Base-by-base conservation (phyloP, 2,888 invertebrate species). In the Harmothoe impar region DNA sequence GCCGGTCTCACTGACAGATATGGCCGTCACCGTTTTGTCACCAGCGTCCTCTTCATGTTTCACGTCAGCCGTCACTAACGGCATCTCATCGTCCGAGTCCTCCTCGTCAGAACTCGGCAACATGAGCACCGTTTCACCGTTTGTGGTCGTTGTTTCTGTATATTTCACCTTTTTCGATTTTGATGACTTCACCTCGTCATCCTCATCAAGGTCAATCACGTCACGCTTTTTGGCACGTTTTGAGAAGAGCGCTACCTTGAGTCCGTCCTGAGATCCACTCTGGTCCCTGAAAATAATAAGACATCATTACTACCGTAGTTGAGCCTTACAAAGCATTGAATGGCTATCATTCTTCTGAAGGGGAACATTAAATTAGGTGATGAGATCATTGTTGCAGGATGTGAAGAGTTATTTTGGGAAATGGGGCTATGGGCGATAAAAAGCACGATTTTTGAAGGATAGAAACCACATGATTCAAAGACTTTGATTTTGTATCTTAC, bases 31-130 rank as follows among this genome's bases (percentile, higher is more conserved):
- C 3, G 84, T 84, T 10, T 20, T 43, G 43, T 33, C n/a, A 20
- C n/a, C 84, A 12, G 0, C n/a, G 10, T 84, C 43, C 43, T 84
- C 43, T 3, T 43, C n/a, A 5, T 51, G 3, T 12, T 17, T 84
- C 10, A 7, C 5, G 51, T 25, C 43, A 25, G 43, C 84, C 10
- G 84, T 12, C 43, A 15, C n/a, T 10, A 84, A 12, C 5, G 29
- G 17, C 12, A n/a, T 23, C 0, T 72, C 72, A 72, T 25, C 84
- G 25, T 84, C 84, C 0, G 35, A 17, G n/a, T 84, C 84, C 1
- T 43, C 29, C n/a, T 86, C 86, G 31, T 86, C 86, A 20, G 52
- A 52, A 20, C 54, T 54, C n/a, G 54, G 52, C 25, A 86, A 29
- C 12, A 86, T 29, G 86, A 86, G 54, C 29, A 86, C 86, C 5